A percentile compares a stretch with the other conserved stretches of the same genome.
These are phyloP conservation scores for Pristionchus mayeri DNA, from an alignment of 2,888 invertebrate species.

Conservation along the genomic window DNA sequence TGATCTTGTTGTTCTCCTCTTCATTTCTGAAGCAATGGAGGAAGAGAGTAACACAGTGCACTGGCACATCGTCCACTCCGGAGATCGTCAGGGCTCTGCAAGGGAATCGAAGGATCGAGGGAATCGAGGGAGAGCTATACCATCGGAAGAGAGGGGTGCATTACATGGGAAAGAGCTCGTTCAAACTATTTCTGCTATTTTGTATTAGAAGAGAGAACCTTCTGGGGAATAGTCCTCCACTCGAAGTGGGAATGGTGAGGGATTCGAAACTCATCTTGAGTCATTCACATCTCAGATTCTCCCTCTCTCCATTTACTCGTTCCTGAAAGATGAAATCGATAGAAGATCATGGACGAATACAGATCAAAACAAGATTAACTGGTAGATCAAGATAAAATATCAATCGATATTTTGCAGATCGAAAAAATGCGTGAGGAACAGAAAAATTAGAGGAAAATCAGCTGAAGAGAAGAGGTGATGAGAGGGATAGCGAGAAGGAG, in stretches of 20 bases:
- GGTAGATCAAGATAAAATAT: not conserved
- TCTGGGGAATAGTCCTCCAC: constrained; percentile 11
- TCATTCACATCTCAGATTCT: constrained; percentile 14
- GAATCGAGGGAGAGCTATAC: no score
- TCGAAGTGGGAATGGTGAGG: constrained; percentile 11
- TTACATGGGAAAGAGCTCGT: no score
- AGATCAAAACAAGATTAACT: not conserved
- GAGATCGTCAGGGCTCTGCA: constrained; percentile 72
- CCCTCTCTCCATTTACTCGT: not conserved
- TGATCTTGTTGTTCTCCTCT: constrained; percentile 84
- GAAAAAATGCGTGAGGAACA: not conserved
- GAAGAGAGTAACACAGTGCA: constrained; percentile 65
- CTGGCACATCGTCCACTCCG: constrained; percentile 66
- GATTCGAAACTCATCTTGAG: constrained; percentile 23
- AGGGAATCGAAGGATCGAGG: no score
- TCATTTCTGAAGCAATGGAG: constrained; percentile 74
- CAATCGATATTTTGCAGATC: not conserved
- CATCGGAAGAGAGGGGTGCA: no score
- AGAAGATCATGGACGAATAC: no score
- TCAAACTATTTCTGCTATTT: no score
- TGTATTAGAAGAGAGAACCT: not conserved
- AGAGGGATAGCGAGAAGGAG: constrained; percentile 39
- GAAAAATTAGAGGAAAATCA: not conserved
- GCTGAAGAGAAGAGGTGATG: constrained; percentile 7
- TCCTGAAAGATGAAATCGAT: not conserved